Base-by-base conservation (phyloP, 1,140 invertebrate genomes). In the Brachionus koreanus region DNA sequence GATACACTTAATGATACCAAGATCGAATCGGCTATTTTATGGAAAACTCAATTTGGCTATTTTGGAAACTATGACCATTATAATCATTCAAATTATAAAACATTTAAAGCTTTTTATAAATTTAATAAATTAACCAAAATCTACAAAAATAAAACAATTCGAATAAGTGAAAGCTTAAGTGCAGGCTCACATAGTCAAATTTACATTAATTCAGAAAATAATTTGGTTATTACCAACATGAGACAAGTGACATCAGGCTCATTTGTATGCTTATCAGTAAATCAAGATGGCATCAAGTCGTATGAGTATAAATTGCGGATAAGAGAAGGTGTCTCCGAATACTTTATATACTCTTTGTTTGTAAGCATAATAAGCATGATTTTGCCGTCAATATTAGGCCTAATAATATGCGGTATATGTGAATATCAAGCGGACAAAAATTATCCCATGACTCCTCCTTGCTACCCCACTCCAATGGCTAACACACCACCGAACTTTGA, bases 1-100 rank as follows among this genome's bases (percentile, higher is more conserved):
- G 2, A 37, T 5, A 35, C 23, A 29, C 3, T 29, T 61, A 25
- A 79, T 19, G 16, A 6, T 37, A 6, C 35, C 13, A 3, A 35
- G 10, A 3, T 9, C 7, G 29, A 37, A 65, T 79, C 76, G 33
- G 35, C 49, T 61, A 79, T 79, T 42, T 29, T 79, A 19, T 79
- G 76, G 76, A 79, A 79, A 16, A 79, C 76, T 29, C 76, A 79
- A 29, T 79, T 35, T 52, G 76, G 76, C 10, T 79, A 79, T 61
- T 65, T 79, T 42, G 57, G 29, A 10, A 39, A 79, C 25, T 61
- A 35, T 16, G 49, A 79, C 29, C 19, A 52, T 25, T 42, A 23
- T 9, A 61, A 57, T 57, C n/a, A 57, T 16, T 25, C 76, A 19
- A 79, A 61, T 65, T 61, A 37, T 12, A 79, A 79, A 13, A 79